Base-by-base conservation (phyloP, 2,888 invertebrate species). In the Meganola albula region DNA sequence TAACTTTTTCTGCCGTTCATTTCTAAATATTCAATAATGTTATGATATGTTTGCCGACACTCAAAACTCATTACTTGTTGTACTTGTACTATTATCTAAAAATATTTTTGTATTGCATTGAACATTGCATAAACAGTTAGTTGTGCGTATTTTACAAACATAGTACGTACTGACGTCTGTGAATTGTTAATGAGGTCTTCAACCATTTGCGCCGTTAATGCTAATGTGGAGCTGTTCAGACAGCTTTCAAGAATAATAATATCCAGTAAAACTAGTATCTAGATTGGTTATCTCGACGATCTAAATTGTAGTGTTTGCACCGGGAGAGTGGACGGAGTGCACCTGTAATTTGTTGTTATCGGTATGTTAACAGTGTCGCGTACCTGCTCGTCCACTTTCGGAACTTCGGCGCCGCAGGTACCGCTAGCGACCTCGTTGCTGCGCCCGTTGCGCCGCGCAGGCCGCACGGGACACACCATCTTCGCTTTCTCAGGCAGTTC, bases 311-410 rank as follows among this genome's bases (percentile, higher is more conserved):
- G 52, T 53, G 59, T 55, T 63, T 48, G 48, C 54, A 49, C 45
- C 47, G 48, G 53, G 56, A 55, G 52, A 45, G 47, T 44, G 50
- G 60, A 60, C 65, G 66, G 68, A 63, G 59, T 65, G 65, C 68
- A 73, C 71, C 72, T 75, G 75, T 70, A 73, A 77, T 77, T 76
- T 75, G 76, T 59, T 74, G 63, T 72, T 78, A 79, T 79, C 73
- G 71, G 76, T 82, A 79, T 73, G 74, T 78, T 76, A 79, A 79
- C 66, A 79, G 79, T 72, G 80, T 77, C 78, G 74, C 77, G 70
- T 84, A 85, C 85, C 85, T 85, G 84, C 67, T 82, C 84, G 67
- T 83, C 84, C 78, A 77, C 79, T 84, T 84, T 84, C 78, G 83
- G 80, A 73, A 75, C 73, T 67, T 67, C 74, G 75, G 63, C 64